Evolutionary conservation across 2,888 invertebrate species (phyloP).

Genomic region (Epirrhoe alternata): DNA sequence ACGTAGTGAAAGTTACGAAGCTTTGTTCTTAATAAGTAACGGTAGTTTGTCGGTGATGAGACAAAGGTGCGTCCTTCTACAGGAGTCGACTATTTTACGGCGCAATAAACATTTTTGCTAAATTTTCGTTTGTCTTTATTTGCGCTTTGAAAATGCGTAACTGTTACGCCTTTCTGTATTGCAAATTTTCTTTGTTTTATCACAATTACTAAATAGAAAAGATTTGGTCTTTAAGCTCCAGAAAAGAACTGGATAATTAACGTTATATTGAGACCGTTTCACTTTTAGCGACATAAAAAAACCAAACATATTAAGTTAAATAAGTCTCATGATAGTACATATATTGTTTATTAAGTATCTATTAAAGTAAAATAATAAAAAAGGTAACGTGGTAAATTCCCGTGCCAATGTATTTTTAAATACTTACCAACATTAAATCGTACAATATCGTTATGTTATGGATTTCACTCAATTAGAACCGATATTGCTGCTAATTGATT

Average conservation of each 20-base stretch:
- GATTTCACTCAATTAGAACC: too few species aligned
- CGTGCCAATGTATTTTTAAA: too few species aligned
- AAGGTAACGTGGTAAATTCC: too few species aligned
- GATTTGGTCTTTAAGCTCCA: background rate
- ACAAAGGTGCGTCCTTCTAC: conserved; percentile 67
- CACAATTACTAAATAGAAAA: background rate
- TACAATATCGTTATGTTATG: too few species aligned
- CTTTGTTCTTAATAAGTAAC: conserved; percentile 71
- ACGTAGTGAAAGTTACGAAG: conserved; percentile 78
- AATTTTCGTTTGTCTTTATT: conserved; percentile 60
- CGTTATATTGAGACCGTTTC: background rate
- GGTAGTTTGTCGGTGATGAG: conserved; percentile 63
- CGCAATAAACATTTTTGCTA: conserved; percentile 71
- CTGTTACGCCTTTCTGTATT: conserved; percentile 42
- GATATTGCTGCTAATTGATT: too few species aligned
- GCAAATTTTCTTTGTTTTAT: conserved; percentile 37
- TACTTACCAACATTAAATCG: too few species aligned
- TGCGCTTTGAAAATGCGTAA: conserved; percentile 49
- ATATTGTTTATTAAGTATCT: too few species aligned
- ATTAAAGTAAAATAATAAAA: too few species aligned
- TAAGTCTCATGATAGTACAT: too few species aligned
- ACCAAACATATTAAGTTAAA: too few species aligned
- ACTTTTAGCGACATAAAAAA: too few species aligned
- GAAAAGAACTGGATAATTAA: background rate
- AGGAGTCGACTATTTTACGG: conserved; percentile 70